Evolutionary conservation across 1,140 invertebrate genomes (phyloP).

Genomic region (Papilio machaon): DNA sequence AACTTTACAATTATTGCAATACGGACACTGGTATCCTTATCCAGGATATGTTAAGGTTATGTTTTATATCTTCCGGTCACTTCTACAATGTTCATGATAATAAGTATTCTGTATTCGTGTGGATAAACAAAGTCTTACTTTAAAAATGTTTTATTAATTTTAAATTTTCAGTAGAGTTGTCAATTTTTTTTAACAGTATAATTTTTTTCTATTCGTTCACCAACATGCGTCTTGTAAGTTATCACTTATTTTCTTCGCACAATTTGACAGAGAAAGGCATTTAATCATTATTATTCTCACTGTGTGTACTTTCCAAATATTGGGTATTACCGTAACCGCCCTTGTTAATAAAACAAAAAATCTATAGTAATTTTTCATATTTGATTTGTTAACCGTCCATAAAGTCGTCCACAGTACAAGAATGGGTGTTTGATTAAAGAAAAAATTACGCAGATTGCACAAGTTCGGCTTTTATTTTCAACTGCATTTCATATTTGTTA

Average conservation of each 20-base stretch:
- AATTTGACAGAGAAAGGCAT: background rate
- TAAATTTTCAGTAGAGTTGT: background rate
- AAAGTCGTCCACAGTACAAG: background rate
- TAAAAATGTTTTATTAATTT: background rate
- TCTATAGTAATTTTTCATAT: background rate
- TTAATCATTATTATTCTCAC: background rate
- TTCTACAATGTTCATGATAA: background rate
- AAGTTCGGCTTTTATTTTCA: conserved; percentile 28
- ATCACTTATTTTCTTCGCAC: background rate
- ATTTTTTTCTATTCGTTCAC: background rate
- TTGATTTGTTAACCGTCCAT: background rate
- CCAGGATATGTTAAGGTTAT: conserved; percentile 10
- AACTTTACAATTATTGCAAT: background rate
- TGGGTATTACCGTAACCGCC: background rate
- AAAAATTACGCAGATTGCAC: conserved; percentile 22
- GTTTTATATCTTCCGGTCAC: background rate
- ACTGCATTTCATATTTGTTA: background rate
- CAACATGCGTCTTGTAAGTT: too few relatives aligned
- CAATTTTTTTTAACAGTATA: background rate
- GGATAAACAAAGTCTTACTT: background rate
- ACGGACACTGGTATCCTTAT: background rate
- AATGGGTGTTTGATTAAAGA: conserved; percentile 5
- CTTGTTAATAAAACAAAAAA: background rate
- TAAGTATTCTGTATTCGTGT: background rate
- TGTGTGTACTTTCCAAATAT: background rate